phyloP scores from a whole-genome alignment of 2,113 vertebrate genomes.

The Fukomys damarensis region DNA sequence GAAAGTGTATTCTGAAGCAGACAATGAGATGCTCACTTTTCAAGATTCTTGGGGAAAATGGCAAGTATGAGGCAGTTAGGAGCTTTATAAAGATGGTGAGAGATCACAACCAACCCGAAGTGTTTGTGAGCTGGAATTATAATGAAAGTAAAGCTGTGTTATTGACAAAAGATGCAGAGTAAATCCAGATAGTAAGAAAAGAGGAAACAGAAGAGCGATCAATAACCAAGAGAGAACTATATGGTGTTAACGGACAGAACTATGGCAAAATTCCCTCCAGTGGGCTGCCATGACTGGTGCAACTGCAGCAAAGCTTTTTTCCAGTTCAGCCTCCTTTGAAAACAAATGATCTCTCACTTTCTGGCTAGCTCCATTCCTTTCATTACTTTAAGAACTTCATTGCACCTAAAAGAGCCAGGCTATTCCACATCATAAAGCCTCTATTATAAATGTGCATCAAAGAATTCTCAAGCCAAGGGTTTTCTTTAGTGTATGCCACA shows the following conservation, averaged over 20 bases:
- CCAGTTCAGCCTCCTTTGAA: not conserved
- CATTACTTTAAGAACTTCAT: not conserved
- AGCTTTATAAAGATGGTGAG: not conserved
- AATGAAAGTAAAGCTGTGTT: not conserved
- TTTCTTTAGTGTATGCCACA: not conserved
- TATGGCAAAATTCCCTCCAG: not conserved
- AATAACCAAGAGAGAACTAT: not conserved
- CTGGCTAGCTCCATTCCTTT: not conserved
- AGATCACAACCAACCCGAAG: not conserved
- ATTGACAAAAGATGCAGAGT: not conserved
- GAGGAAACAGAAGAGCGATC: not conserved
- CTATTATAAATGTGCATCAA: not conserved
- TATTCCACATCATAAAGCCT: not conserved
- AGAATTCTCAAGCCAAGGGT: not conserved
- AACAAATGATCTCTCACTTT: not conserved
- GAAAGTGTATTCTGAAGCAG: not conserved
- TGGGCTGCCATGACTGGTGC: not conserved
- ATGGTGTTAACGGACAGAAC: not conserved
- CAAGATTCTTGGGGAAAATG: not conserved
- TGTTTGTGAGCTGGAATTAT: not conserved
- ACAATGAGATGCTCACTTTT: not conserved
- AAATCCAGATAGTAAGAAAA: not conserved
- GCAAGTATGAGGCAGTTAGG: not conserved
- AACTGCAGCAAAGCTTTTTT: not conserved
- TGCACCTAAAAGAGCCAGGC: not conserved